Base-by-base conservation (phyloP, 2,797 vertebrate species). In the Pyrocephalus nanus region DNA sequence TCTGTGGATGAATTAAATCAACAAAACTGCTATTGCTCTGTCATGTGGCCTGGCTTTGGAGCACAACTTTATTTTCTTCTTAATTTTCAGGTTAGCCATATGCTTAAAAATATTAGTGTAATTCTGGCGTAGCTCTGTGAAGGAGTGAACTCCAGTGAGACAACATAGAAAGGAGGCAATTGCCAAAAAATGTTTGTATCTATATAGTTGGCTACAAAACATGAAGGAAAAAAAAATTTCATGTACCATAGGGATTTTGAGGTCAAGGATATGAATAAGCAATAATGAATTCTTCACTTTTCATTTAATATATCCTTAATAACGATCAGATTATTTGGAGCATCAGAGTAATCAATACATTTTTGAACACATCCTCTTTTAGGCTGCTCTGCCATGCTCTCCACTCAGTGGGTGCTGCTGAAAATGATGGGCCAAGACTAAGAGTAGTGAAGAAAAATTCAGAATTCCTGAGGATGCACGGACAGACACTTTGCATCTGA, bases 61-160 rank as follows among this genome's bases (percentile, higher is more conserved):
- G 45, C 79, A 40, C 54, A 92, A 48, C 51, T 94, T 82, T 42
- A 47, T 92, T 92, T 92, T 86, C 69, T 81, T 86, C 73, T 60
- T 62, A 55, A 75, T 75, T 94, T 94, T 81, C 82, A 81, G 18
- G 9, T 77, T 72, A 89, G 76, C 66, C 48, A 42, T 75, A 62
- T 54, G 69, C 20, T 69, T 80, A 43, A 77, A 83, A 83, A 80
- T 78, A 81, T 75, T 69, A 14, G 73, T 81, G 76, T 16, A 75
- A 83, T 84, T 80, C 65, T 75, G 85, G 62, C 3, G 2, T 55
- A 55, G 79, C 40, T 93, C 47, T 75, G 75, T 88, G 75, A 58
- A 72, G 32, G 81, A 86, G 90, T 54, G 47, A 75, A 66, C 62
- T 86, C 66, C 55, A 78, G 23, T 29, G 85, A 88, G 79, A 75